Percentiles rank a stretch among this genome's conserved stretches.
These are phyloP conservation scores for Morus bassanus DNA, from an alignment of 2,797 vertebrate species.

Conservation along the genomic window DNA sequence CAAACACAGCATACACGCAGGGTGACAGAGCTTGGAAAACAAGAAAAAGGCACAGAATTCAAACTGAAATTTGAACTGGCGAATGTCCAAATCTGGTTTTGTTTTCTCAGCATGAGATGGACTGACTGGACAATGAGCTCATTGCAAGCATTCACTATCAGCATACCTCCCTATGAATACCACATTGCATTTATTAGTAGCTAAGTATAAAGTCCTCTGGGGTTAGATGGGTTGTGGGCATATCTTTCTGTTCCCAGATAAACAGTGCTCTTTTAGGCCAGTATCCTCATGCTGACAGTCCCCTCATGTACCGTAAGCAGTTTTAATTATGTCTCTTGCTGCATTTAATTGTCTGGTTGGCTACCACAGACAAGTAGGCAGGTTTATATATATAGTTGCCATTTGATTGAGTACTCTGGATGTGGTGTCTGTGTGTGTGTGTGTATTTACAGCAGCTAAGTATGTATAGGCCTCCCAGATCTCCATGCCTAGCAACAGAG, in stretches of 20 bases:
- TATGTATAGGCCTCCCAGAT: background rate
- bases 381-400: background rate
- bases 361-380: background rate
- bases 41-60: slow-evolving; percentile 17
- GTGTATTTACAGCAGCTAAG: background rate
- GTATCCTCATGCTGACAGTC: background rate
- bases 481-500: background rate
- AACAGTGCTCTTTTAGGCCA: background rate
- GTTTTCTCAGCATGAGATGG: slow-evolving; percentile 20
- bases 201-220: background rate
- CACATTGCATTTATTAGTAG: background rate
- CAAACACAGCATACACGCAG: background rate
- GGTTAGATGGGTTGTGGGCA: background rate
- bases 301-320: background rate
- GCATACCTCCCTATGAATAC: background rate
- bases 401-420: slow-evolving; percentile 43
- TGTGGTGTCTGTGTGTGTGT: background rate
- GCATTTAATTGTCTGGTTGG: background rate
- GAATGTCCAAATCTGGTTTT: slow-evolving; percentile 1
- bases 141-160: background rate
- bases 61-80: slow-evolving; percentile 33
- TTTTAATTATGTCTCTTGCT: slow-evolving; percentile 11
- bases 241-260: background rate
- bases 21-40: background rate
- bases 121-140: slow-evolving; percentile 41